These are phyloP conservation scores for Habropoda laboriosa DNA, from an alignment of 1,140 invertebrate genomes.

Conservation along the genomic window DNA sequence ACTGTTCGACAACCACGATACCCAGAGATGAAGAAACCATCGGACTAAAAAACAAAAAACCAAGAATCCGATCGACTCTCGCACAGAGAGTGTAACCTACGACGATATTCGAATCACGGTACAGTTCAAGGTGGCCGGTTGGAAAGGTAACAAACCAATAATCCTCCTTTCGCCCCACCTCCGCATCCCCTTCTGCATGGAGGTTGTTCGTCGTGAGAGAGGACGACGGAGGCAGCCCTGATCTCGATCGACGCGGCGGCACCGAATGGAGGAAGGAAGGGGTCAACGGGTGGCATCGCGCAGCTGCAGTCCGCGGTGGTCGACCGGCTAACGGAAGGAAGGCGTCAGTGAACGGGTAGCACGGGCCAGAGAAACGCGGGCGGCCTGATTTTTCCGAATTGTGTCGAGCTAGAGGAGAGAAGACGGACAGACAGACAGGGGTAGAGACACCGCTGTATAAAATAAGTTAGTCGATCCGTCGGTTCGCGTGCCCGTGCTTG, in stretches of 20 bases:
- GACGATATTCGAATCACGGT: not conserved
- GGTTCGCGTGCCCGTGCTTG: no score
- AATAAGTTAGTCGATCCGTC: no score
- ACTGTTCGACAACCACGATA: no score
- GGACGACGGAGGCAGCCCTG: constrained; percentile 30
- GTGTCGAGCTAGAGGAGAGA: no score
- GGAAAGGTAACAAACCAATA: constrained; percentile 31
- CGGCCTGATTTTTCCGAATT: not conserved
- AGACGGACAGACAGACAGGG: not conserved
- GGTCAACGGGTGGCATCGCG: constrained; percentile 33
- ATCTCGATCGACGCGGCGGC: constrained; percentile 53
- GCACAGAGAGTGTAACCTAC: no score
- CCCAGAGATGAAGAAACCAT: no score
- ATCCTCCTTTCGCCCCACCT: no score
- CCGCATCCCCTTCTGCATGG: not conserved
- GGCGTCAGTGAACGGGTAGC: constrained; percentile 61
- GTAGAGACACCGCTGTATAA: not conserved
- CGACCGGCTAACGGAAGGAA: constrained; percentile 46
- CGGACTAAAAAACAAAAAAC: no score
- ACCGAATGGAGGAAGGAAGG: constrained; percentile 17
- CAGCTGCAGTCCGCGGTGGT: constrained; percentile 57
- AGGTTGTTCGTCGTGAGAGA: not conserved
- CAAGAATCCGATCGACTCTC: no score
- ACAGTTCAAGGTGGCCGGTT: not conserved
- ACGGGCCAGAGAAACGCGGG: constrained; percentile 44